These are phyloP conservation scores for Otolemur garnettii DNA, from an alignment of 2,113 vertebrate genomes.

Conservation along the genomic window DNA sequence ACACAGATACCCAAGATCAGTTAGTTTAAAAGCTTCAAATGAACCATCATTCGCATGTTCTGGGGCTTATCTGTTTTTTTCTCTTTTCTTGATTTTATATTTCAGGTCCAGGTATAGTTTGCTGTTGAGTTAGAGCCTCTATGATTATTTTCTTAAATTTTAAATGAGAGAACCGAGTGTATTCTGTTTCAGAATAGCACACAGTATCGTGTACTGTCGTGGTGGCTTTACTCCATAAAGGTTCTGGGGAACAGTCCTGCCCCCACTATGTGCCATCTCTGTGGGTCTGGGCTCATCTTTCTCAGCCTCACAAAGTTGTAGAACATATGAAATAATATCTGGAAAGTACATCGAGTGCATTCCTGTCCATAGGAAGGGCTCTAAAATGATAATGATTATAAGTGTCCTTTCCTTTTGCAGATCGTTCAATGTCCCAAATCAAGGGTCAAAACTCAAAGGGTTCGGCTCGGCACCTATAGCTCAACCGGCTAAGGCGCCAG, in stretches of 20 bases:
- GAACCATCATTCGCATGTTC: background rate
- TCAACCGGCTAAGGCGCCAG: too few relatives aligned
- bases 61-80: background rate
- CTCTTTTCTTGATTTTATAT: slow-evolving; percentile 3
- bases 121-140: background rate
- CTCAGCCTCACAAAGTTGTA: background rate
- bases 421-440: background rate
- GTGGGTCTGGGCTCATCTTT: background rate
- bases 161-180: background rate
- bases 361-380: background rate
- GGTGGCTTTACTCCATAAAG: background rate
- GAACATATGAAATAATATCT: background rate
- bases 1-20: background rate
- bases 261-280: background rate
- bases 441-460: background rate
- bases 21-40: background rate
- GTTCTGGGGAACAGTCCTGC: background rate
- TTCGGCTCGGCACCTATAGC: too few relatives aligned
- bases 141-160: background rate
- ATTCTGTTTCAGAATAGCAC: background rate
- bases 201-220: background rate
- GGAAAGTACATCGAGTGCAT: background rate
- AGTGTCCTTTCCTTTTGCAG: background rate
- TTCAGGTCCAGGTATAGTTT: background rate
- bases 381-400: background rate